A percentile compares a stretch with the other conserved stretches of the same genome.
These are phyloP conservation scores for Sinocyclocheilus rhinocerous DNA, from an alignment of 2,113 vertebrate genomes.

Conservation along the genomic window DNA sequence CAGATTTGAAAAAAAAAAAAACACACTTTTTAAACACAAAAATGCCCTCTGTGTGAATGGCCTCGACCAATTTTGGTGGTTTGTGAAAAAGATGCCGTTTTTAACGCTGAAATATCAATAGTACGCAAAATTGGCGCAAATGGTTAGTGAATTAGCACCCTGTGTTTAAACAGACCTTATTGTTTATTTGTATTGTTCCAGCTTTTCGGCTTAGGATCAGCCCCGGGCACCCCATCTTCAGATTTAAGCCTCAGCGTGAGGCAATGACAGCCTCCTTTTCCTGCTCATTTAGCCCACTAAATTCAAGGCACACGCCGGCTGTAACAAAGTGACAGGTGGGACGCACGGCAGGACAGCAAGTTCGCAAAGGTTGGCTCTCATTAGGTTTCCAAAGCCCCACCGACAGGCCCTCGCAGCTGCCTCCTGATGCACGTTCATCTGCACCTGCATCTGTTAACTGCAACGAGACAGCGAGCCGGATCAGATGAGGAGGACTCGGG, in stretches of 20 bases:
- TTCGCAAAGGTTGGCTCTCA: conserved; percentile 88
- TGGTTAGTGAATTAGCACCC: background rate
- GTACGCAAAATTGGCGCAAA: background rate
- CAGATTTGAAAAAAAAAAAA: no score
- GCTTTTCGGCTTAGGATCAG: conserved; percentile 13
- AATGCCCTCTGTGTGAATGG: background rate
- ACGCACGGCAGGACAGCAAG: conserved; percentile 84
- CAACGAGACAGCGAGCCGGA: conserved; percentile 62
- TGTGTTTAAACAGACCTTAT: background rate
- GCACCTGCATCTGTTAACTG: conserved; percentile 81
- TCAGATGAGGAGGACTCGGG: conserved; percentile 42
- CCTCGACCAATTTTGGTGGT: no score
- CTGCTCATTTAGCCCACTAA: conserved; percentile 85
- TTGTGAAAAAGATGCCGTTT: background rate
- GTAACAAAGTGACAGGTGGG: conserved; percentile 90
- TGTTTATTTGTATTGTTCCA: background rate
- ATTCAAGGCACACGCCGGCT: conserved; percentile 84
- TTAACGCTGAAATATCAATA: background rate
- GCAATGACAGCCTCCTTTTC: conserved; percentile 52
- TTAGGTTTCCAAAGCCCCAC: conserved; percentile 85
- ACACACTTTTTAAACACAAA: background rate
- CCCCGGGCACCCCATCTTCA: conserved; percentile 40
- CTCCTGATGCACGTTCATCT: conserved; percentile 75
- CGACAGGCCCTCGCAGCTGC: conserved; percentile 83
- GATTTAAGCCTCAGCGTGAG: conserved; percentile 55